These are phyloP conservation scores for Zaprionus davidi DNA, from an alignment of 1,140 invertebrate genomes.

Conservation along the genomic window DNA sequence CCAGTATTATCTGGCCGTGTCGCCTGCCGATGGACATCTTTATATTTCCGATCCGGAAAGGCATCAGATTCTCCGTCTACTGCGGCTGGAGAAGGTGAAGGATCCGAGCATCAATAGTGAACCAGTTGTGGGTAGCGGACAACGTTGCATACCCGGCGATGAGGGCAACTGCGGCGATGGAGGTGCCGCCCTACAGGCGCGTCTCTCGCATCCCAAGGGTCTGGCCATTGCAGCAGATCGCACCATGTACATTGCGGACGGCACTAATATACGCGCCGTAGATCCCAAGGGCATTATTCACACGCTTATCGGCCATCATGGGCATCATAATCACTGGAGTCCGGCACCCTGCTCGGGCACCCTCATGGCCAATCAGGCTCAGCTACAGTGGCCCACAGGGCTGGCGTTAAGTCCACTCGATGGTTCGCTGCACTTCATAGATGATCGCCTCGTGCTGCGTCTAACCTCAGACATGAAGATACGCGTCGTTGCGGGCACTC, in stretches of 20 bases:
- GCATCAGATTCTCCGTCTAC: slow-evolving; percentile 92
- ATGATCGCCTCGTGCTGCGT: slow-evolving; percentile 96
- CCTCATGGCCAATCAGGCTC: slow-evolving; percentile 91
- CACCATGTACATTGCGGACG: slow-evolving; percentile 97
- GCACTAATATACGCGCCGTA: slow-evolving; percentile 95
- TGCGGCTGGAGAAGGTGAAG: slow-evolving; percentile 90
- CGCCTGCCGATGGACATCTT: slow-evolving; percentile 96
- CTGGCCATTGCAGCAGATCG: slow-evolving; percentile 95
- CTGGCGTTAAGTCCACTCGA: slow-evolving; percentile 96
- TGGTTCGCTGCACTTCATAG: slow-evolving; percentile 96
- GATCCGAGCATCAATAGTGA: slow-evolving; percentile 95
- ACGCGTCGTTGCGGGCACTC: slow-evolving; percentile 95
- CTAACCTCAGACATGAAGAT: slow-evolving; percentile 96
- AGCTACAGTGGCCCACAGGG: slow-evolving; percentile 97
- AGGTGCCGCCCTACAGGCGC: slow-evolving; percentile 93
- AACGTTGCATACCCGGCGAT: slow-evolving; percentile 97
- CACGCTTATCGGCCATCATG: slow-evolving; percentile 96
- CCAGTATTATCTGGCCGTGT: slow-evolving; percentile 97
- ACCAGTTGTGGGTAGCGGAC: slow-evolving; percentile 96
- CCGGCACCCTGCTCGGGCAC: slow-evolving; percentile 93
- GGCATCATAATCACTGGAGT: slow-evolving; percentile 95
- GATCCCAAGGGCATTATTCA: slow-evolving; percentile 96
- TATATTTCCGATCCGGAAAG: slow-evolving; percentile 98
- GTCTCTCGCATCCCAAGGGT: slow-evolving; percentile 98
- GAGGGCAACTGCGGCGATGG: slow-evolving; percentile 96